Percentiles rank a stretch among this genome's conserved stretches.
phyloP scores from a whole-genome alignment of 2,888 invertebrate species.

The Eulithis prunata region DNA sequence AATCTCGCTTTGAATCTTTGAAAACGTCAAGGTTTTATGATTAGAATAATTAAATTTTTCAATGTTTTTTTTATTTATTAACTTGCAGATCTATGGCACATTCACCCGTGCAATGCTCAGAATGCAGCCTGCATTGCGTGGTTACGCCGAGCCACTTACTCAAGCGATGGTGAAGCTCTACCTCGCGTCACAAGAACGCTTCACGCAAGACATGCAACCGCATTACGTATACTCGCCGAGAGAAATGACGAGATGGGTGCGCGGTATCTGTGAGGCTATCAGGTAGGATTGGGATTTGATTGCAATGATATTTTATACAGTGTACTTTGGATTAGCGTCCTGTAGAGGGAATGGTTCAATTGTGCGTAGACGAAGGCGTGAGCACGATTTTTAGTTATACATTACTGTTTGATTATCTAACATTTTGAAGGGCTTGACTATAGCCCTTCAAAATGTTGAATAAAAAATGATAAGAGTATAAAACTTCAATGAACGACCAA shows the following conservation, averaged over 20 bases:
- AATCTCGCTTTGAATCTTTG: too few species aligned
- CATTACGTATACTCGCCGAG: constrained; percentile 99
- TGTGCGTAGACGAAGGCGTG: too few species aligned
- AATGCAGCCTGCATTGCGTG: constrained; percentile 94
- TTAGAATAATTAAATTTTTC: not conserved
- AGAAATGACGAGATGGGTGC: constrained; percentile 99
- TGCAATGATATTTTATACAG: too few species aligned
- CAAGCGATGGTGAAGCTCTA: constrained; percentile 99
- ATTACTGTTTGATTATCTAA: too few species aligned
- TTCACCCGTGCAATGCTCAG: constrained; percentile 99
- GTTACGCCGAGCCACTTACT: constrained; percentile 98
- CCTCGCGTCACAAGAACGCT: constrained; percentile 97
- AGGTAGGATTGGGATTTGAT: constrained; percentile 62
- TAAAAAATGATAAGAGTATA: too few species aligned
- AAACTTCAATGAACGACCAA: too few species aligned
- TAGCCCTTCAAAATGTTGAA: too few species aligned
- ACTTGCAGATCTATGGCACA: constrained; percentile 96
- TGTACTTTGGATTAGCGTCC: too few species aligned
- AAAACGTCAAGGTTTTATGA: too few species aligned
- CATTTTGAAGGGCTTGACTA: too few species aligned
- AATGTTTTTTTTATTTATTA: not conserved
- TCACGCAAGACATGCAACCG: constrained; percentile 99
- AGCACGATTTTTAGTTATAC: too few species aligned
- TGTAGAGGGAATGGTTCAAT: too few species aligned
- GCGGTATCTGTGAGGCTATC: constrained; percentile 99